A percentile compares a stretch with the other conserved stretches of the same genome.
Evolutionary conservation across 2,888 invertebrate species (phyloP).

Genomic region (Stenichneumon culpator): DNA sequence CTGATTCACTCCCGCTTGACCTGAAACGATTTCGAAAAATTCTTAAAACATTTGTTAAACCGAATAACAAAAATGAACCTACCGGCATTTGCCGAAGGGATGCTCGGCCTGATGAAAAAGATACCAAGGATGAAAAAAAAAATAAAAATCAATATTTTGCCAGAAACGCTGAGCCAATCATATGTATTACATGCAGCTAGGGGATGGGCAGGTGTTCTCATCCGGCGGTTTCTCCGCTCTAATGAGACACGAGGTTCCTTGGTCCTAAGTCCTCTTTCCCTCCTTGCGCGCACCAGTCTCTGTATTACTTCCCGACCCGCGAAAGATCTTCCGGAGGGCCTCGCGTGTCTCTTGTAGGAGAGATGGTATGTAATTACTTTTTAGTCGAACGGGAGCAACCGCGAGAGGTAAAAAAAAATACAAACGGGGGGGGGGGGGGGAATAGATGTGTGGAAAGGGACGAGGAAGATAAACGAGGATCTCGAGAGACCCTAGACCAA

Average conservation of each 20-base stretch:
- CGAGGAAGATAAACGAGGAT: slow-evolving; percentile 37
- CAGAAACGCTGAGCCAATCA: slow-evolving; percentile 14
- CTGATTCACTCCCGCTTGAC: slow-evolving; percentile 99
- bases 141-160: slow-evolving; percentile 26
- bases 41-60: slow-evolving; percentile 4
- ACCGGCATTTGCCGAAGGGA: slow-evolving; percentile 39
- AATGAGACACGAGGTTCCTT: slow-evolving; percentile 76
- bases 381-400: slow-evolving; percentile 57
- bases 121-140: background rate
- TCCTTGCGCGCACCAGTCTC: slow-evolving; percentile 27
- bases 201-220: slow-evolving; percentile 76
- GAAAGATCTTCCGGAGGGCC: slow-evolving; percentile 46
- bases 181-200: slow-evolving; percentile 36
- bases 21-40: slow-evolving; percentile 86
- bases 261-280: slow-evolving; percentile 60
- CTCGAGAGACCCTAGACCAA: slow-evolving; percentile 72
- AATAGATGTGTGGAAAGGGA: slow-evolving; percentile 18
- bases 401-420: slow-evolving; percentile 44
- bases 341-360: slow-evolving; percentile 73
- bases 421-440: slow-evolving; percentile 34
- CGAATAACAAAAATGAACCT: background rate
- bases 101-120: slow-evolving; percentile 40
- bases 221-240: slow-evolving; percentile 71
- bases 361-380: slow-evolving; percentile 77
- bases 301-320: slow-evolving; percentile 23